Evolutionary conservation across 1,140 invertebrate species (phyloP).

Genomic region (Lordiphosa stackelbergi): DNA sequence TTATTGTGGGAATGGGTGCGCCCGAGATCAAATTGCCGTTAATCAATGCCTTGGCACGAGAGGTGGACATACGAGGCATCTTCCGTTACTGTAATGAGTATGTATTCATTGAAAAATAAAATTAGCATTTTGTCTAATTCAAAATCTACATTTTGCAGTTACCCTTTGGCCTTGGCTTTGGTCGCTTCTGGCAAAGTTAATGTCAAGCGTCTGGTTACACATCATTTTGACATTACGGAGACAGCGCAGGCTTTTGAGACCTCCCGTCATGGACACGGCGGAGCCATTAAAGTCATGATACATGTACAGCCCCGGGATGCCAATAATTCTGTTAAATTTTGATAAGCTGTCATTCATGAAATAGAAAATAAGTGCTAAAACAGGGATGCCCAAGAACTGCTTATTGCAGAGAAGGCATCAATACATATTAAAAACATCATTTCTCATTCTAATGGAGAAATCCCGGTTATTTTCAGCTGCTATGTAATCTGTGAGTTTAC

Average conservation of each 20-base stretch:
- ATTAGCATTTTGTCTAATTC: too few relatives aligned
- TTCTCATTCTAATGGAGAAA: too few relatives aligned
- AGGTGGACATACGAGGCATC: slow-evolving; percentile 94
- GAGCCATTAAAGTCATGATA: slow-evolving; percentile 95
- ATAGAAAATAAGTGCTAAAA: background rate
- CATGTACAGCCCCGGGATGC: slow-evolving; percentile 82
- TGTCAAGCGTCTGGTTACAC: slow-evolving; percentile 93
- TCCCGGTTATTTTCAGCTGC: too few relatives aligned
- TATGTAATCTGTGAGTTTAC: too few relatives aligned
- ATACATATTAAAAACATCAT: too few relatives aligned
- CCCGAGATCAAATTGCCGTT: slow-evolving; percentile 89
- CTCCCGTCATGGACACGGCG: slow-evolving; percentile 82
- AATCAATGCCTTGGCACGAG: slow-evolving; percentile 86
- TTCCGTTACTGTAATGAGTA: slow-evolving; percentile 93
- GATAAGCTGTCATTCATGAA: slow-evolving; percentile 6
- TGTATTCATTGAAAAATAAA: slow-evolving; percentile 8
- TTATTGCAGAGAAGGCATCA: too few relatives aligned
- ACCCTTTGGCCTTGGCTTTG: slow-evolving; percentile 90
- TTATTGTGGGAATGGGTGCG: slow-evolving; percentile 91
- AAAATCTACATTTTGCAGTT: slow-evolving; percentile 74
- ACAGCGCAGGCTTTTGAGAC: slow-evolving; percentile 92
- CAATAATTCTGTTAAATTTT: slow-evolving; percentile 77
- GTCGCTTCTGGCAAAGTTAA: slow-evolving; percentile 90
- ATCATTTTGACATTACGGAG: slow-evolving; percentile 92
- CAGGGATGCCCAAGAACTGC: too few relatives aligned